These are phyloP conservation scores for Mustelus asterias DNA, from an alignment of 2,113 vertebrate genomes.

Conservation along the genomic window DNA sequence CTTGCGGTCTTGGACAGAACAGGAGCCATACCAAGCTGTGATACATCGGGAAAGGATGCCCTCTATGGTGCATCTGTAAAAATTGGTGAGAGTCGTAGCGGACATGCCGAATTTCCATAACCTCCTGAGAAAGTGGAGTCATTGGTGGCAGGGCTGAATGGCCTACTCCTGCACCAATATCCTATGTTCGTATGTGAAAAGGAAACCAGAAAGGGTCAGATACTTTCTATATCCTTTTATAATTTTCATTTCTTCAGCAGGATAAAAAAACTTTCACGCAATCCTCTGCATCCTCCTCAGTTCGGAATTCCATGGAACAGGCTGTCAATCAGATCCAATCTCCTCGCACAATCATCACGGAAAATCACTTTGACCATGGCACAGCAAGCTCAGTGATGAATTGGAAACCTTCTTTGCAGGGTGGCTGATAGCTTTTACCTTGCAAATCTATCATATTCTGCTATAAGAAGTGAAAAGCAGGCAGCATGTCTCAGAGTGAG, in stretches of 20 bases:
- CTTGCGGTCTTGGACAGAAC: too few relatives aligned
- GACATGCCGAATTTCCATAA: too few relatives aligned
- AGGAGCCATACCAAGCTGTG: too few relatives aligned
- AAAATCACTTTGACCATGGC: not conserved
- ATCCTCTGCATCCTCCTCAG: not conserved
- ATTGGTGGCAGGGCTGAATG: too few relatives aligned
- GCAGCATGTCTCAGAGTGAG: not conserved
- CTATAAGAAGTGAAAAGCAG: not conserved
- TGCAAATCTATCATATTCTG: not conserved
- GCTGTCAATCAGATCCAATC: not conserved
- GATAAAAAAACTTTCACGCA: not conserved
- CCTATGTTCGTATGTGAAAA: not conserved
- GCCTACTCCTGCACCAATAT: too few relatives aligned
- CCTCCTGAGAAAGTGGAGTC: too few relatives aligned
- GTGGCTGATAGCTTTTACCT: not conserved
- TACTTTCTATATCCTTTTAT: not conserved
- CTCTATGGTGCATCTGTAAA: too few relatives aligned
- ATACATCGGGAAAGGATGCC: too few relatives aligned
- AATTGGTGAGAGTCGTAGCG: too few relatives aligned
- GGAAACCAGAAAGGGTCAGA: not conserved
- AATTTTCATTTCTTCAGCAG: not conserved
- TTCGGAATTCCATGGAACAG: not conserved
- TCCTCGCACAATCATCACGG: not conserved
- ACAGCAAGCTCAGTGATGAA: not conserved
- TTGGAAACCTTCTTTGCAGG: not conserved